Conservation (phyloP, 2,888 invertebrate species). For the Unio pictorum region DNA sequence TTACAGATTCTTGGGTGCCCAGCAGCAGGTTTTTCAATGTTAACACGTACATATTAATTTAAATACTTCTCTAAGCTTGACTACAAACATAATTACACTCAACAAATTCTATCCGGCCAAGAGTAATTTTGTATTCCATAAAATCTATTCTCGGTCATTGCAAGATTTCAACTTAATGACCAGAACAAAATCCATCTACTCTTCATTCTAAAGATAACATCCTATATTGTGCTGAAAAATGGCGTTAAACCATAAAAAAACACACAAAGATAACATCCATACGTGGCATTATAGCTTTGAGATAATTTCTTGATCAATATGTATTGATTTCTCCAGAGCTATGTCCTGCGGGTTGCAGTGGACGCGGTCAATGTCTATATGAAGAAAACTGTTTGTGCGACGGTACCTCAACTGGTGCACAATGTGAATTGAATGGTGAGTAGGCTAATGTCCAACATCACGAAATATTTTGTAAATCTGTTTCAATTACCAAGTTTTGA, state of each 20-base stretch:
- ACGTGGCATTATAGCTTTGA: too few relatives aligned
- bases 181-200: too few relatives aligned
- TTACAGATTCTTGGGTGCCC: constrained; percentile 23
- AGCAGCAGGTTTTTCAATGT: constrained; percentile 8
- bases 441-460: background rate
- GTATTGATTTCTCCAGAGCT: constrained; percentile 25
- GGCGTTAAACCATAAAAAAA: too few relatives aligned
- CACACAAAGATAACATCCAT: too few relatives aligned
- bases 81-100: background rate
- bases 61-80: background rate
- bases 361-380: constrained; percentile 35
- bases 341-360: constrained; percentile 33
- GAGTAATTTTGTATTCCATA: too few relatives aligned
- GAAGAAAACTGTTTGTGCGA: constrained; percentile 35
- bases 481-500: background rate
- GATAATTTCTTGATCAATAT: too few relatives aligned
- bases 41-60: background rate
- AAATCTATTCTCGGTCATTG: too few relatives aligned
- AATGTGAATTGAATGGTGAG: constrained; percentile 32
- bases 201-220: too few relatives aligned
- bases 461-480: background rate
- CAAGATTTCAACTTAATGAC: too few relatives aligned
- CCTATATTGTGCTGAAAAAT: too few relatives aligned
- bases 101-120: too few relatives aligned
- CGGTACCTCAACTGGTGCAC: constrained; percentile 22